Conservation (phyloP, 2,888 invertebrate genomes). For the Thymelicus lineola region DNA sequence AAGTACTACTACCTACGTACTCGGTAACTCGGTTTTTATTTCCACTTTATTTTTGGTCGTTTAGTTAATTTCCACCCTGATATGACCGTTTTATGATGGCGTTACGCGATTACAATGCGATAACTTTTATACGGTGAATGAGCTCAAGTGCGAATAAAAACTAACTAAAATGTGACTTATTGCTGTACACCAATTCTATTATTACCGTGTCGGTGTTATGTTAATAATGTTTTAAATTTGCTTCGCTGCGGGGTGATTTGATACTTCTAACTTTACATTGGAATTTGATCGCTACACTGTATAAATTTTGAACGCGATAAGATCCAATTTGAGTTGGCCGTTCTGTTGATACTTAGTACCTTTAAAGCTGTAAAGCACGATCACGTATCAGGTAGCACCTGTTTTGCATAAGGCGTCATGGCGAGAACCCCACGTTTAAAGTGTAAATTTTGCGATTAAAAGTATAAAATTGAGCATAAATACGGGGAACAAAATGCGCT, state of each 20-base stretch:
- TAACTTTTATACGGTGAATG: constrained; percentile 57
- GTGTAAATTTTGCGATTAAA: constrained; percentile 82
- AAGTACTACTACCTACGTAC: constrained; percentile 77
- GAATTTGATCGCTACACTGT: constrained; percentile 20
- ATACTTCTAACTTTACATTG: not conserved
- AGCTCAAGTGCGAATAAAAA: constrained; percentile 52
- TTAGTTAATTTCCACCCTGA: constrained; percentile 65
- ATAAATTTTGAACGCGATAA: constrained; percentile 37
- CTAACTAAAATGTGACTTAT: constrained; percentile 61
- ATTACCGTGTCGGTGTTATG: constrained; percentile 41
- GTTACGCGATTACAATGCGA: constrained; percentile 70
- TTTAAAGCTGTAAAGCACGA: constrained; percentile 56
- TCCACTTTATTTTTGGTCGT: constrained; percentile 64
- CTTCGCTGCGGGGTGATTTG: constrained; percentile 37
- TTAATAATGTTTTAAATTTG: constrained; percentile 40
- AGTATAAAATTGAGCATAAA: constrained; percentile 76
- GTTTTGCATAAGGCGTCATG: constrained; percentile 84
- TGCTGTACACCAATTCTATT: constrained; percentile 41
- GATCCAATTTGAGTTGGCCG: constrained; percentile 52
- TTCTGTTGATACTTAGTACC: constrained; percentile 52
- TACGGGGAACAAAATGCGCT: constrained; percentile 62
- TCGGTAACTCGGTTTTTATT: constrained; percentile 63
- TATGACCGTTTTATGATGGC: constrained; percentile 76
- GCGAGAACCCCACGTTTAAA: constrained; percentile 76
- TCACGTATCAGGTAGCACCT: constrained; percentile 83